Base-by-base conservation (phyloP, 2,888 invertebrate species). In the Stenolophus ochropezus region DNA sequence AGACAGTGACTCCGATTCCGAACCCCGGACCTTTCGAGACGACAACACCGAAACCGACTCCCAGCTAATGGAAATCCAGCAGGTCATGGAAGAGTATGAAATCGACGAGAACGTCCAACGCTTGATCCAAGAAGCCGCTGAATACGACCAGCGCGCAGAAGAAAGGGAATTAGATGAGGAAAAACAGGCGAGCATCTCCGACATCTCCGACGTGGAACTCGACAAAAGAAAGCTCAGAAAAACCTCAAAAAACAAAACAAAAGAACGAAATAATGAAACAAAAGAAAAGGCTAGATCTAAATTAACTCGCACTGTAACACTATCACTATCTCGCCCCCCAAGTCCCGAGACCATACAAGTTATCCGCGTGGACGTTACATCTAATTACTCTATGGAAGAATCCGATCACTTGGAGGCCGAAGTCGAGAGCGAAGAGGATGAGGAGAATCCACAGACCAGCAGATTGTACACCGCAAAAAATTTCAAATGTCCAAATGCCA, bases 321-420 rank as follows among this genome's bases (percentile, higher is more conserved):
- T 88, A 83, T 86, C 87, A 18, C 83, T 88, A 81, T 88, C 89
- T 3, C 88, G 87, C 80, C 87, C 88, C 1, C 86, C 87, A 2
- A 89, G 88, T 85, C 89, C 89, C 2, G 86, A 88, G 83, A 89
- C 89, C 0, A 86, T 88, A 81, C 88, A 89, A 85, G 85, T 89
- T 6, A 89, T 89, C 69, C 85, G 89, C 75, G 89, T 89, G 8
- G 89, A 89, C 83, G 87, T 89, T 16, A 88, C 87, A 20, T 89
- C 89, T 20, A 89, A 86, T 83, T 85, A 87, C 80, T 87, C 87
- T 2, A 74, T 85, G 27, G 87, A 87, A 18, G 85, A 86, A 53
- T 82, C 83, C 1, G 58, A 81, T 8, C n/a, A 42, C 4, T 4
- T 14, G 14, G 87, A 87, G 14, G 85, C 2, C 5, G 47, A 21